phyloP scores from a whole-genome alignment of 2,797 vertebrate species.

The Gila robusta region DNA sequence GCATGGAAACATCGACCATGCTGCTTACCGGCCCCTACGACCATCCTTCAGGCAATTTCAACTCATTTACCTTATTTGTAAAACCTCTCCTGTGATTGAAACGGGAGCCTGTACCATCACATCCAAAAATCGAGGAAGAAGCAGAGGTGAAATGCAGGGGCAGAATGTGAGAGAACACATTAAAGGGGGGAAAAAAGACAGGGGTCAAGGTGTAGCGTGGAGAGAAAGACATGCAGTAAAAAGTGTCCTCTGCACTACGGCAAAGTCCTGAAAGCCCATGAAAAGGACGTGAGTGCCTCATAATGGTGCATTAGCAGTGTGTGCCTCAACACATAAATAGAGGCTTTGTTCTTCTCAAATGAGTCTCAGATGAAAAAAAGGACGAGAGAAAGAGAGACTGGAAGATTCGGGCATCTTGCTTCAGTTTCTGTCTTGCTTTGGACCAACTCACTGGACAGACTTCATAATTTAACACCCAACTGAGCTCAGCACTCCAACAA shows the following conservation, averaged over 20 bases:
- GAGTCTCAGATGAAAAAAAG: constrained; percentile 32
- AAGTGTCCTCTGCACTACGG: neutral
- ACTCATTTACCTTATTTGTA: constrained; percentile 51
- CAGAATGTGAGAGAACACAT: constrained; percentile 29
- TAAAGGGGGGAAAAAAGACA: constrained; percentile 12
- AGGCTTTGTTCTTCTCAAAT: constrained; percentile 55
- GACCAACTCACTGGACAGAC: constrained; percentile 8
- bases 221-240: constrained; percentile 8
- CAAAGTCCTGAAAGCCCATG: constrained; percentile 35
- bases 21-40: constrained; percentile 14
- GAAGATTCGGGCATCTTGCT: neutral
- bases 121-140: constrained; percentile 31
- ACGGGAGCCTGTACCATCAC: constrained; percentile 25
- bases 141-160: constrained; percentile 23
- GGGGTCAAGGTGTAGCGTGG: neutral
- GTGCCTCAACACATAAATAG: constrained; percentile 29
- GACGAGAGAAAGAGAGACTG: constrained; percentile 6
- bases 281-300: constrained; percentile 33
- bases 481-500: constrained; percentile 5
- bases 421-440: constrained; percentile 1
- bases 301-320: constrained; percentile 56
- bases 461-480: constrained; percentile 35
- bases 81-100: constrained; percentile 53
- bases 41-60: constrained; percentile 30
- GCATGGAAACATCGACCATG: constrained; percentile 43